phyloP scores from a whole-genome alignment of 1,140 invertebrate genomes.

The Drosophila malerkotliana region DNA sequence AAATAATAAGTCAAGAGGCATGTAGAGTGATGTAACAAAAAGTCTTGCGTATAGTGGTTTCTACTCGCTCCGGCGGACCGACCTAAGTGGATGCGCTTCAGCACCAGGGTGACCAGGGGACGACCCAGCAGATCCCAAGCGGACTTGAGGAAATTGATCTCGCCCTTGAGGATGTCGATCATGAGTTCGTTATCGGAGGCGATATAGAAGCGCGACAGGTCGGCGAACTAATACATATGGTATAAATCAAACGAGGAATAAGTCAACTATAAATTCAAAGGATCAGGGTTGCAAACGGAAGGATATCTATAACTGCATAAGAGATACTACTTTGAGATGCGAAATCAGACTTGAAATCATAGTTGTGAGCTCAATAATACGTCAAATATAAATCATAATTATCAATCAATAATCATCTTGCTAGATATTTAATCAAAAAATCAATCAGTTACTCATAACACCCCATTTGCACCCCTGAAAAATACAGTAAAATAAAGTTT shows the following conservation, averaged over 20 bases:
- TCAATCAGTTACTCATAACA: not conserved
- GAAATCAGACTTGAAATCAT: too few relatives aligned
- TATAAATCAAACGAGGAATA: slow-evolving; percentile 49
- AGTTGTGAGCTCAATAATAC: too few relatives aligned
- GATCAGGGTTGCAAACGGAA: slow-evolving; percentile 17
- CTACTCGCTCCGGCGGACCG: slow-evolving; percentile 79
- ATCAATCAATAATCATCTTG: too few relatives aligned
- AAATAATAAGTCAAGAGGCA: slow-evolving; percentile 22
- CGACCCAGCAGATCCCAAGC: slow-evolving; percentile 97
- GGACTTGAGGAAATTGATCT: slow-evolving; percentile 98
- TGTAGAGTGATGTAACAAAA: slow-evolving; percentile 24
- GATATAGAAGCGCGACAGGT: slow-evolving; percentile 97
- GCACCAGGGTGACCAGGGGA: slow-evolving; percentile 94
- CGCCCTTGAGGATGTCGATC: slow-evolving; percentile 98
- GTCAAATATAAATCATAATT: too few relatives aligned
- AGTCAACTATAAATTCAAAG: slow-evolving; percentile 55
- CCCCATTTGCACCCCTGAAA: slow-evolving; percentile 10
- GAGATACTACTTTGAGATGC: too few relatives aligned
- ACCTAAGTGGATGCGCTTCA: slow-evolving; percentile 97
- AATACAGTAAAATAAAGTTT: slow-evolving; percentile 6
- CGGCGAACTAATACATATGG: slow-evolving; percentile 92
- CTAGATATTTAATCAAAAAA: not conserved
- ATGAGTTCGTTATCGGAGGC: slow-evolving; percentile 98
- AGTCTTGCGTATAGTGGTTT: not conserved
- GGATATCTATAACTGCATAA: not conserved